Evolutionary conservation across 2,888 invertebrate genomes (phyloP), one percentile per base, ranked within the genome.

Genomic region (Morinoia aosen): DNA sequence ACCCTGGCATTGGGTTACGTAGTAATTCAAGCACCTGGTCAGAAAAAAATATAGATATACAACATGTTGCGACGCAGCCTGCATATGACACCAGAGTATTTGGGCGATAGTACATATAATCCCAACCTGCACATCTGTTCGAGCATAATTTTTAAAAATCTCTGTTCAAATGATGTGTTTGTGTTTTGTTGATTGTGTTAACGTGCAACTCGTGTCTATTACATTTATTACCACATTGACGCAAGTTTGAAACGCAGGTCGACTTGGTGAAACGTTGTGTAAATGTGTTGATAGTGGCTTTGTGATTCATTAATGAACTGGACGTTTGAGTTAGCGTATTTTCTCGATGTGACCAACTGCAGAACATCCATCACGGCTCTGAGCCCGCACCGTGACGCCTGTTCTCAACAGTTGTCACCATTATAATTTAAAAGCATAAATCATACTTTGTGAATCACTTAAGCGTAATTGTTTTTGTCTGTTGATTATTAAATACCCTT

Each of bases 331-430:
- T 76, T 76, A 40, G 12, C 8, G 90, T 19, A 40, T 40, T 90
- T 90, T 90, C 48, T 90, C 39, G 40, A 90, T 39, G 16, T 25
- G 76, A 76, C 25, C 40, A 90, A 90, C 90, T 90, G 90, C 11
- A 19, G 90, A 90, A 19, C 48, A 90, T 39, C 39, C 90, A 39
- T 48, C 48, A 48, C 90, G 90, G 90, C 40, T 39, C 39, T 48
- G 90, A 90, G 90, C 90, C 90, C 90, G 40, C 39, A 39, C 90
- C 90, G 90, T 90, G 90, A 39, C 39, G 90, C 16, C 10, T 90
- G 40, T 48, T 90, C 90, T 90, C 40, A 48, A 14, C 90, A 90
- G 90, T 90, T 90, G 90, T 90, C 39, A 90, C 10, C 90, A 16
- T 19, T 64, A 33, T 48, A 48, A 48, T 48, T 48, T 48, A 48